These are phyloP conservation scores for Hydropsyche tenuis DNA, from an alignment of 1,140 invertebrate species.

Conservation along the genomic window DNA sequence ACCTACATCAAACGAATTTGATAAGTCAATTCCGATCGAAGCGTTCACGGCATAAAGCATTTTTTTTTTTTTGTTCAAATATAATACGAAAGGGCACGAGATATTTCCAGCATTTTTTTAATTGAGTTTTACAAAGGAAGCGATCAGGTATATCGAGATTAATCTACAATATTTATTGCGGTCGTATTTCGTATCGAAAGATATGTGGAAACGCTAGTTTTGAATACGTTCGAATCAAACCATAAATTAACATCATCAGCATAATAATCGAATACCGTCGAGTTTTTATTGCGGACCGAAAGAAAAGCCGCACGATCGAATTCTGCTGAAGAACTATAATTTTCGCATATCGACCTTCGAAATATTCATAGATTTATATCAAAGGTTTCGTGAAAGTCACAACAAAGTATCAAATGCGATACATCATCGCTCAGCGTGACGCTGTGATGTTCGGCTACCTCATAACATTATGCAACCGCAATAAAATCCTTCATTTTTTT, in stretches of 20 bases:
- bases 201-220: slow-evolving; percentile 27
- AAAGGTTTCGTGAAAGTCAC: slow-evolving; percentile 20
- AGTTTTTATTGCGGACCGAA: neutral
- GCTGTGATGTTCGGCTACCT: slow-evolving; percentile 1
- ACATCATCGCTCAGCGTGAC: slow-evolving; percentile 26
- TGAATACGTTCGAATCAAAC: slow-evolving; percentile 17
- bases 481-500: neutral
- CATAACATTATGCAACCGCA: slow-evolving; percentile 32
- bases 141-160: slow-evolving; percentile 22
- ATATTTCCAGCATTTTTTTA: too few relatives aligned
- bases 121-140: slow-evolving; percentile 6
- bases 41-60: too few relatives aligned
- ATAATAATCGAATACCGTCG: neutral
- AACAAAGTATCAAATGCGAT: neutral
- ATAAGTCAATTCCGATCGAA: neutral
- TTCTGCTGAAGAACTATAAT: too few relatives aligned
- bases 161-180: slow-evolving; percentile 27
- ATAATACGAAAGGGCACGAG: too few relatives aligned
- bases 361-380: neutral
- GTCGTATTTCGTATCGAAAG: slow-evolving; percentile 27
- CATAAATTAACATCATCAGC: slow-evolving; percentile 24
- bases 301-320: slow-evolving; percentile 1
- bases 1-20: neutral
- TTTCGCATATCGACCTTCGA: too few relatives aligned
- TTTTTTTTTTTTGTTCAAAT: too few relatives aligned